Conservation (phyloP, 2,797 vertebrate species). For the Notolepis coatsorum region DNA sequence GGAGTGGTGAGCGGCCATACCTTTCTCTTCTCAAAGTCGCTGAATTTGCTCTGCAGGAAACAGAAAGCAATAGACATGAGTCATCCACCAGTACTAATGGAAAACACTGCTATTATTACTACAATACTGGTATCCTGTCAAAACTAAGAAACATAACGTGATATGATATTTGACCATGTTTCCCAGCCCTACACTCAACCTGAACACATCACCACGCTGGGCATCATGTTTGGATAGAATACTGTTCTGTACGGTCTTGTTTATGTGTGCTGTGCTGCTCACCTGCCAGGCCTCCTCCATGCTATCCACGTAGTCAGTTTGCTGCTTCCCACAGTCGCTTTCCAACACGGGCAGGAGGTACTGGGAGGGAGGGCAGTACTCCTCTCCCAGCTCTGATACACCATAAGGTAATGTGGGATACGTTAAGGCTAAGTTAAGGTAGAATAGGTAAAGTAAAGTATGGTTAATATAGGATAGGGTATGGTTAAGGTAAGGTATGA, state of each 20-base stretch:
- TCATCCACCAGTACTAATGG: neutral
- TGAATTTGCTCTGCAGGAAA: conserved; percentile 89
- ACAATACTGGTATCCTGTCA: neutral
- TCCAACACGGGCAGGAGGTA: conserved; percentile 87
- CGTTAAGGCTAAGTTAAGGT: too few relatives aligned
- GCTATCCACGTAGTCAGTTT: conserved; percentile 61
- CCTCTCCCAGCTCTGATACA: conserved; percentile 85
- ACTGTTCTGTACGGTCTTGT: too few relatives aligned
- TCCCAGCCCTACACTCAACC: too few relatives aligned
- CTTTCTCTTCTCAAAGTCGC: conserved; percentile 94
- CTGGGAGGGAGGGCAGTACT: conserved; percentile 91
- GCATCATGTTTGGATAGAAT: too few relatives aligned
- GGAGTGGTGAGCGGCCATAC: too few relatives aligned
- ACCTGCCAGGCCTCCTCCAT: conserved; percentile 89
- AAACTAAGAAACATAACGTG: too few relatives aligned
- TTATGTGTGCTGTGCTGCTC: conserved; percentile 7
- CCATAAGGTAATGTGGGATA: conserved; percentile 26
- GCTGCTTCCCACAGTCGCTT: conserved; percentile 68
- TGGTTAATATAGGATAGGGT: too few relatives aligned
- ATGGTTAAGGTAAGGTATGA: too few relatives aligned
- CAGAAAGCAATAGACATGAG: conserved; percentile 4
- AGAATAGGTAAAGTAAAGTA: too few relatives aligned
- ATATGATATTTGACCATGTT: too few relatives aligned
- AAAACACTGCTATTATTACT: neutral
- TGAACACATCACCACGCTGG: too few relatives aligned